phyloP scores from a whole-genome alignment of 2,797 vertebrate species.

The Platyrinchus mystaceus region DNA sequence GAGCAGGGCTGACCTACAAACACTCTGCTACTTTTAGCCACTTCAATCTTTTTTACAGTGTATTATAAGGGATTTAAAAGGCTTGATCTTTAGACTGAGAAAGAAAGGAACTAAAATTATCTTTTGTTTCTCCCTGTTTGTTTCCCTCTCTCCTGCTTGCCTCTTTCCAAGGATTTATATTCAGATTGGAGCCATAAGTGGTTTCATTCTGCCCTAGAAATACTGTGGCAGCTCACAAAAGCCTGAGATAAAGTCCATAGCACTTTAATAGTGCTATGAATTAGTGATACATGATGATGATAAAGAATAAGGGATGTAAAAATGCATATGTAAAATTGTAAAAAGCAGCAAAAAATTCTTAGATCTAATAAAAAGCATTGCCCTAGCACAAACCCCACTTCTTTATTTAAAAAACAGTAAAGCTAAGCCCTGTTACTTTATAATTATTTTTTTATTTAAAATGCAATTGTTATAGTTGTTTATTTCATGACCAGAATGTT shows the following conservation, averaged over 20 bases:
- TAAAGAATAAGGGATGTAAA: not conserved
- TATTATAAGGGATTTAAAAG: not conserved
- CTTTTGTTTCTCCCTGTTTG: not conserved
- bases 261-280: not conserved
- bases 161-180: not conserved
- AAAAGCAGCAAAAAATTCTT: not conserved
- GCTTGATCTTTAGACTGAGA: not conserved
- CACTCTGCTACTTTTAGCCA: not conserved
- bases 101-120: not conserved
- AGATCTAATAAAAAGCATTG: not conserved
- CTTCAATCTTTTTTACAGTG: not conserved
- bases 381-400: not conserved
- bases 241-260: not conserved
- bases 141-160: not conserved
- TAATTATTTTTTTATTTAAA: constrained; percentile 22
- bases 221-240: not conserved
- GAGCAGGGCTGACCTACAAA: not conserved
- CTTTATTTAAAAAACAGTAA: not conserved
- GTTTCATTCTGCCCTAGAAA: not conserved
- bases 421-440: not conserved
- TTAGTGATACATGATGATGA: not conserved
- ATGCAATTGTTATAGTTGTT: not conserved
- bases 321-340: not conserved
- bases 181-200: not conserved
- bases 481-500: constrained; percentile 17